Conservation (phyloP, 2,113 vertebrate genomes). For the Macrotis lagotis region DNA sequence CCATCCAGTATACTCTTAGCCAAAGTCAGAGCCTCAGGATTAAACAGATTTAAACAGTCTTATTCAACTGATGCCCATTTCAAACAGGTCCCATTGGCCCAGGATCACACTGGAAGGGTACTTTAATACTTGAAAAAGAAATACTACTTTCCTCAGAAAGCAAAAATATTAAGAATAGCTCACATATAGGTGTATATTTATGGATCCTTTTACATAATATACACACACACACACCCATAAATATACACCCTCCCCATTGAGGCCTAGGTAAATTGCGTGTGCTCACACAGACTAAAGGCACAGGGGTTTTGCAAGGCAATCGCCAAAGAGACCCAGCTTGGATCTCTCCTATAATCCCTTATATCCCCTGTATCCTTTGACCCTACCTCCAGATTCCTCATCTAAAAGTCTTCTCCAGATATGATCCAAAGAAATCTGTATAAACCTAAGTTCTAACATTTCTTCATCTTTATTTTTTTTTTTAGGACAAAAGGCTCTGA, state of each 20-base stretch:
- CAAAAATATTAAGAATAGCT: not conserved
- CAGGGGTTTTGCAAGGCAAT: not conserved
- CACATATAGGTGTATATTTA: not conserved
- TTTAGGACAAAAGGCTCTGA: not conserved
- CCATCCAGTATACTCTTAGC: slow-evolving; percentile 21
- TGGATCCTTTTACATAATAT: not conserved
- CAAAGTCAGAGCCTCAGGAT: slow-evolving; percentile 14
- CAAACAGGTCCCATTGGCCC: not conserved
- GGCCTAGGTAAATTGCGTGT: not conserved
- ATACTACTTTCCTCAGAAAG: not conserved
- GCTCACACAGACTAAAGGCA: not conserved
- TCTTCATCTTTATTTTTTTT: not conserved
- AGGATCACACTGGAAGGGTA: not conserved
- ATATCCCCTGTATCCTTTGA: not conserved
- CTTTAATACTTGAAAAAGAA: not conserved
- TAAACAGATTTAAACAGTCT: not conserved
- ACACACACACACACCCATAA: not conserved
- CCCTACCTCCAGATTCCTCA: not conserved
- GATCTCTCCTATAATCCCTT: not conserved
- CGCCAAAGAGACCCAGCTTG: not conserved
- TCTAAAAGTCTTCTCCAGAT: not conserved
- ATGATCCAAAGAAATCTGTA: not conserved
- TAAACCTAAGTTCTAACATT: not conserved
- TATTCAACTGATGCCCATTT: not conserved
- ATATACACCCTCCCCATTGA: not conserved